phyloP scores from a whole-genome alignment of 1,140 invertebrate species.

The Rhizoglyphus robini region DNA sequence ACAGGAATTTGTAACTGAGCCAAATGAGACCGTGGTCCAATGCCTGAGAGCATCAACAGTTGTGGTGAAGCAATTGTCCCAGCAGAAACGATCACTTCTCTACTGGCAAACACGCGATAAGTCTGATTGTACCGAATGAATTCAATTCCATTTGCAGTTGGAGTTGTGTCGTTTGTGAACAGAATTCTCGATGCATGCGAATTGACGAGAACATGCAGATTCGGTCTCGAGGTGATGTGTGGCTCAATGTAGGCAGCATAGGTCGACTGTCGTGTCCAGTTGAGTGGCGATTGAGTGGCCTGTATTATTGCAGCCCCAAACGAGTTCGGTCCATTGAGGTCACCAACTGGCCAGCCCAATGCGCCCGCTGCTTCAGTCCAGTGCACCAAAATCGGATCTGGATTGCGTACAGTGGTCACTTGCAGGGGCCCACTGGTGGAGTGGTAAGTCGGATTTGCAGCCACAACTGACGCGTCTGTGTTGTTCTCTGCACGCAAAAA shows the following conservation, averaged over 20 bases:
- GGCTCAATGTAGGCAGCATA: slow-evolving; percentile 76
- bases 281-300: no score
- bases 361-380: slow-evolving; percentile 41
- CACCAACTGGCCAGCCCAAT: slow-evolving; percentile 42
- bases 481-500: slow-evolving; percentile 37
- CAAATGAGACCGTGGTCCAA: no score
- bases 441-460: neutral
- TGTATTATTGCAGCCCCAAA: slow-evolving; percentile 32
- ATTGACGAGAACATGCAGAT: slow-evolving; percentile 52
- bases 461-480: slow-evolving; percentile 48
- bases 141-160: no score
- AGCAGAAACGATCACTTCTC: slow-evolving; percentile 71
- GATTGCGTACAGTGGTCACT: slow-evolving; percentile 65
- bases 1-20: slow-evolving; percentile 27
- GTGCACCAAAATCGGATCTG: slow-evolving; percentile 58
- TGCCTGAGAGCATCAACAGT: slow-evolving; percentile 76
- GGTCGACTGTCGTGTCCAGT: no score
- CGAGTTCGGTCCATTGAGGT: slow-evolving; percentile 64
- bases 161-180: slow-evolving; percentile 55
- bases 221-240: slow-evolving; percentile 49
- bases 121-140: neutral
- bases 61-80: slow-evolving; percentile 80
- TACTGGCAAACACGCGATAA: slow-evolving; percentile 48
- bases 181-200: slow-evolving; percentile 40
- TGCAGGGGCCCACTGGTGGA: slow-evolving; percentile 39